Evolutionary conservation across 2,797 vertebrate species (phyloP).

Genomic region (Cuniculus paca): DNA sequence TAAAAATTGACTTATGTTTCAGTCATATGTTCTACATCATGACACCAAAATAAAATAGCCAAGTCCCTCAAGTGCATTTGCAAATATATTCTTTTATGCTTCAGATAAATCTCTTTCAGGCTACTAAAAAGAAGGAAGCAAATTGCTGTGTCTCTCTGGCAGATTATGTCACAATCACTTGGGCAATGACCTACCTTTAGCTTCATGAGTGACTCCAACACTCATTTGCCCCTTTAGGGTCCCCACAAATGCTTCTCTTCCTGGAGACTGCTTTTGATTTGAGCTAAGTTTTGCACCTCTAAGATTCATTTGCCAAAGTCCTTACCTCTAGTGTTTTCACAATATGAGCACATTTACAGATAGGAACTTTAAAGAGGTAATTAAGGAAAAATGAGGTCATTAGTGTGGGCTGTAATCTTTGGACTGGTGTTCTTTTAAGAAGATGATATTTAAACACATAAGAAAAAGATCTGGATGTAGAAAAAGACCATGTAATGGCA

Average conservation of each 20-base stretch:
- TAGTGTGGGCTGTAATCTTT: not conserved
- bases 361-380: not conserved
- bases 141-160: not conserved
- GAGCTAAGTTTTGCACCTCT: not conserved
- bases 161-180: not conserved
- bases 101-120: not conserved
- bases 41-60: not conserved
- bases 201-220: not conserved
- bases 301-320: not conserved
- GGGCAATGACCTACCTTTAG: not conserved
- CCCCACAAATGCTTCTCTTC: not conserved
- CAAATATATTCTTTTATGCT: not conserved
- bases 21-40: not conserved
- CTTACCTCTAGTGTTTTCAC: not conserved
- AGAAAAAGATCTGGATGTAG: no score
- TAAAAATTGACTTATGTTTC: not conserved
- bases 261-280: not conserved
- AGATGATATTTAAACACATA: not conserved
- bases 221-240: not conserved
- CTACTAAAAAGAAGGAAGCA: not conserved
- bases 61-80: not conserved
- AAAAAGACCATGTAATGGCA: not conserved
- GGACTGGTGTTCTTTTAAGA: not conserved
- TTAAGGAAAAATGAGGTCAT: slow-evolving; percentile 10
- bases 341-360: not conserved